These are phyloP conservation scores for Ephestia elutella DNA, from an alignment of 1,140 invertebrate species.

Conservation along the genomic window DNA sequence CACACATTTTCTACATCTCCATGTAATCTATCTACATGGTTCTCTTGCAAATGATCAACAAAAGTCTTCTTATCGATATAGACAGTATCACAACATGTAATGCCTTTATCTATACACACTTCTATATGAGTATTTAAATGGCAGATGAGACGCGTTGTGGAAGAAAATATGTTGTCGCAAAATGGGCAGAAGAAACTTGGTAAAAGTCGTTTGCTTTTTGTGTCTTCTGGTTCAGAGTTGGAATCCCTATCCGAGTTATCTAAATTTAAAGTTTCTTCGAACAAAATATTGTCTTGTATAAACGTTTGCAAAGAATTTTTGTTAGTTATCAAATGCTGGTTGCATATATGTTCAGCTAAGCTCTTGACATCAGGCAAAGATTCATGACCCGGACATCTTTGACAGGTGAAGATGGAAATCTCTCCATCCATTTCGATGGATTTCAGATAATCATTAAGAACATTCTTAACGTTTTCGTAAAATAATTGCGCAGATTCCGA, in stretches of 20 bases:
- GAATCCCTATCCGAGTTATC: slow-evolving; percentile 27
- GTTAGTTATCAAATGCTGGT: neutral
- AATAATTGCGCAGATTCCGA: slow-evolving; percentile 11
- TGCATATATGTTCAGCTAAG: slow-evolving; percentile 37
- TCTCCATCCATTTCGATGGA: slow-evolving; percentile 29
- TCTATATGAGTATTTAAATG: slow-evolving; percentile 49
- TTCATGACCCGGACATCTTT: slow-evolving; percentile 32
- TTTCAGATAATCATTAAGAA: slow-evolving; percentile 35
- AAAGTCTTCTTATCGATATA: slow-evolving; percentile 35
- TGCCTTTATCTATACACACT: slow-evolving; percentile 26
- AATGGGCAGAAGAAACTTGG: slow-evolving; percentile 43
- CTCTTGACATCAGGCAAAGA: slow-evolving; percentile 16
- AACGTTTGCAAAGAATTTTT: slow-evolving; percentile 26
- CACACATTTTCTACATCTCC: slow-evolving; percentile 15
- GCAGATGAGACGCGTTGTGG: slow-evolving; percentile 36
- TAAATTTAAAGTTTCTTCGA: slow-evolving; percentile 37
- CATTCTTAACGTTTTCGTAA: slow-evolving; percentile 31
- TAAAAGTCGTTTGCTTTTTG: slow-evolving; percentile 10
- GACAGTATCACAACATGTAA: slow-evolving; percentile 34
- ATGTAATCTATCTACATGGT: slow-evolving; percentile 25
- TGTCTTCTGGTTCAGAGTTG: slow-evolving; percentile 1
- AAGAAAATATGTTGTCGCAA: slow-evolving; percentile 50
- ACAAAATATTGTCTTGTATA: slow-evolving; percentile 45
- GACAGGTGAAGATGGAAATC: slow-evolving; percentile 46
- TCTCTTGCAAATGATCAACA: slow-evolving; percentile 35